A percentile compares a stretch with the other conserved stretches of the same genome.
phyloP scores from a whole-genome alignment of 2,888 invertebrate genomes.

The Drosophila putrida region DNA sequence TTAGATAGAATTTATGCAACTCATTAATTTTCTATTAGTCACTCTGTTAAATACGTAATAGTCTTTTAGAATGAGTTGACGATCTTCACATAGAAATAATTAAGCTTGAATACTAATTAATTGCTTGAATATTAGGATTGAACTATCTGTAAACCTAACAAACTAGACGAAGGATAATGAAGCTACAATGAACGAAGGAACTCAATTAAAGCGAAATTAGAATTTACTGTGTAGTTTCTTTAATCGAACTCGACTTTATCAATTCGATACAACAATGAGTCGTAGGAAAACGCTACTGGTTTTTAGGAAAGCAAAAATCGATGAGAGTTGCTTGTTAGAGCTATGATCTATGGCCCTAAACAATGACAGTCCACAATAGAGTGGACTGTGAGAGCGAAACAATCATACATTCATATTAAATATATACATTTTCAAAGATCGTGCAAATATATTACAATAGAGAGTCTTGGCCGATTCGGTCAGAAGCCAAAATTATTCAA shows the following conservation, averaged over 20 bases:
- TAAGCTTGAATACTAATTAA: too few species aligned
- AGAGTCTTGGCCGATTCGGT: conserved; percentile 9
- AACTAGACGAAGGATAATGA: background rate
- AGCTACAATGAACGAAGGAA: background rate
- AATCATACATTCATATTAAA: background rate
- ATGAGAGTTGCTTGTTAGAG: conserved; percentile 7
- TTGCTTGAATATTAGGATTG: too few species aligned
- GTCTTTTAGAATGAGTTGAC: background rate
- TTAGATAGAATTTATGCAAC: background rate
- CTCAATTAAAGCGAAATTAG: too few species aligned
- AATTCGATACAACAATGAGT: background rate
- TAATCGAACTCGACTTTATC: background rate
- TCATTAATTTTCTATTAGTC: background rate
- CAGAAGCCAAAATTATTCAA: conserved; percentile 26
- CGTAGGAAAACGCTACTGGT: conserved; percentile 47
- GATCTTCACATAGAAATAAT: too few species aligned
- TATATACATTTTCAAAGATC: conserved; percentile 45
- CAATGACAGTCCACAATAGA: conserved; percentile 33
- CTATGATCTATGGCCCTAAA: conserved; percentile 4
- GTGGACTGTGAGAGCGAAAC: background rate
- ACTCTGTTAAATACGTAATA: background rate
- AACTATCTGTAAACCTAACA: too few species aligned
- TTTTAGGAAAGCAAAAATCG: conserved; percentile 9
- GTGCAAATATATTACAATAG: conserved; percentile 59
- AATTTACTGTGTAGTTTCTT: too few species aligned